phyloP scores from a whole-genome alignment of 2,797 vertebrate genomes.

The Scyliorhinus canicula region DNA sequence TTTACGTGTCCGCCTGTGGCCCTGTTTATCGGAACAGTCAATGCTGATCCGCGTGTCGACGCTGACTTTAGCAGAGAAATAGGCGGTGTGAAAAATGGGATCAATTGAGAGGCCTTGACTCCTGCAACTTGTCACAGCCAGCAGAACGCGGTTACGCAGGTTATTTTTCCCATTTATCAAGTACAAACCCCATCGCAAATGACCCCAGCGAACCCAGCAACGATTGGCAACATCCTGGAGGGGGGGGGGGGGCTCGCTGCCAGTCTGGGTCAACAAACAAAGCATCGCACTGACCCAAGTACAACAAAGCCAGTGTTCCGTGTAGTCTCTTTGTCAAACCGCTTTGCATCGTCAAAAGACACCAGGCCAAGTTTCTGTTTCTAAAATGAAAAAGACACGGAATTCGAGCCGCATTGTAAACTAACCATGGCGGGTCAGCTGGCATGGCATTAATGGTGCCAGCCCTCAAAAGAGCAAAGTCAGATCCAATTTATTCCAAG shows the following conservation, averaged over 20 bases:
- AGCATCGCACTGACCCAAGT: neutral
- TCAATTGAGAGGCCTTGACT: neutral
- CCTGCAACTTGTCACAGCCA: neutral
- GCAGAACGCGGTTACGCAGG: neutral
- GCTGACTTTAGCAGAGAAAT: neutral
- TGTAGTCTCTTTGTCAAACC: neutral
- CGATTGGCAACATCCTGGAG: neutral
- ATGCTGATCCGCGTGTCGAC: neutral
- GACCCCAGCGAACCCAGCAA: too few species aligned
- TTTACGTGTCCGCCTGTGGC: neutral
- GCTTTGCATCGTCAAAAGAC: neutral
- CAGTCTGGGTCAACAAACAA: conserved; percentile 4
- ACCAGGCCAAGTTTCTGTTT: neutral
- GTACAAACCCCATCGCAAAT: neutral
- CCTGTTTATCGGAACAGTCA: neutral
- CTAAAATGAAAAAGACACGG: neutral
- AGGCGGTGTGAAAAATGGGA: neutral
- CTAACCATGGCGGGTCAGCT: neutral
- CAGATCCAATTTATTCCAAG: neutral
- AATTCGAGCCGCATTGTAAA: neutral
- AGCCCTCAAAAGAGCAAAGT: neutral
- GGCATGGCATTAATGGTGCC: neutral
- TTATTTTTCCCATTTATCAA: neutral
- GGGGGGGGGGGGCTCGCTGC: neutral
- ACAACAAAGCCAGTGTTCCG: conserved; percentile 10